Evolutionary conservation across 2,113 vertebrate genomes (phyloP), one percentile per base, ranked within the genome.

Genomic region (Microtus richardsoni): DNA sequence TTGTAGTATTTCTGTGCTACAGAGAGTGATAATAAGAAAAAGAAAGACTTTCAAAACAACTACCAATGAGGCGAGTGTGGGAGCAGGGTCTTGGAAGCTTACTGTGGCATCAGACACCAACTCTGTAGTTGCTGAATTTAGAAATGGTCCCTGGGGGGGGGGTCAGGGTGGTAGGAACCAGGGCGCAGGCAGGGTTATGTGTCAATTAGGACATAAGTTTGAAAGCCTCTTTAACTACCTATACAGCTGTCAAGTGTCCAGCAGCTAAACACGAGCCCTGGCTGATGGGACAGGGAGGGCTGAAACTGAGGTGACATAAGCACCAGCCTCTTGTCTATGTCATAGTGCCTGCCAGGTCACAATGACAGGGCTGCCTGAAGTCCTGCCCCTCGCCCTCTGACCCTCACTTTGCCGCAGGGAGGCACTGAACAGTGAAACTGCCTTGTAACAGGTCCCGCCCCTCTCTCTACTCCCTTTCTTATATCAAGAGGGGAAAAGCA

Each of bases 361-460:
- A 98, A 97, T 96, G 77, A 41, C 70, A 58, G 74, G 94, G 1
- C 4, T 58, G 94, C 82, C n/a, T 96, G 30, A 96, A 93, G 0
- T 41, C 6, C 84, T 77, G 91, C 70, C 78, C 8, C 83, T 1
- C 21, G 0, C 3, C 68, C 58, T 62, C 93, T 62, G 91, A 83
- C 77, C 30, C 70, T 97, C 97, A 98, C 96, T 97, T 96, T 97
- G 97, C 96, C 95, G 44, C 90, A n/a, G 97, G 96, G 93, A 97
- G 97, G 97, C 97, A 97, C 85, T 96, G 97, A 96, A 97, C 86
- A 58, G 94, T 95, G 74, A 97, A 97, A 96, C 97, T 96, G 94
- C 95, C 95, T 95, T 92, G 96, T 79, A 39, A 41, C 94, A 94
- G 96, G 94, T 89, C 10, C 2, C 87, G 24, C 88, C 95, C 94